Conservation (phyloP, 2,888 invertebrate genomes). For the Falcaria lacertinaria region DNA sequence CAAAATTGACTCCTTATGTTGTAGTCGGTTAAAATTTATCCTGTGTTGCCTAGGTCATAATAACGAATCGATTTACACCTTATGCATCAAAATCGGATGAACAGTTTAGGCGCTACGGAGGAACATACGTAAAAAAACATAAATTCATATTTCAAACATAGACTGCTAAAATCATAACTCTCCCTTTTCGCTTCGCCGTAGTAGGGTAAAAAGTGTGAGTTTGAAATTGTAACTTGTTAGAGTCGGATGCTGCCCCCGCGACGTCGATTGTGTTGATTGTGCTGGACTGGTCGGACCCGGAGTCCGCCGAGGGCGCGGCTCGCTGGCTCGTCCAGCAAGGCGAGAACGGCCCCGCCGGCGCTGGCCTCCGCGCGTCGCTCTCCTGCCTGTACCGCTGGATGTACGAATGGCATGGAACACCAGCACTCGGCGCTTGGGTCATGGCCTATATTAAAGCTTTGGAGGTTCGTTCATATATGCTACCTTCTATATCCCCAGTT, state of each 20-base stretch:
- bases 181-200: too few species aligned
- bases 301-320: slow-evolving; percentile 43
- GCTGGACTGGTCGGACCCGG: slow-evolving; percentile 61
- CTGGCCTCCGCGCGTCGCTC: slow-evolving; percentile 81
- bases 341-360: slow-evolving; percentile 61
- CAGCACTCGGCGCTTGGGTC: slow-evolving; percentile 83
- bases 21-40: too few species aligned
- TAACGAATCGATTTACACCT: too few species aligned
- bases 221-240: slow-evolving; percentile 25
- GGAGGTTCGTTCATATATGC: slow-evolving; percentile 51
- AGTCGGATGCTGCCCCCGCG: slow-evolving; percentile 76
- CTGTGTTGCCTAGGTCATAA: too few species aligned
- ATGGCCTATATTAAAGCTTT: slow-evolving; percentile 83
- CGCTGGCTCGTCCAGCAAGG: slow-evolving; percentile 64
- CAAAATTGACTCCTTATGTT: too few species aligned
- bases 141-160: too few species aligned
- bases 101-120: too few species aligned
- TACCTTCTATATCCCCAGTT: too few species aligned
- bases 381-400: slow-evolving; percentile 85
- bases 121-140: too few species aligned
- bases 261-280: slow-evolving; percentile 81
- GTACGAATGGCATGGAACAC: slow-evolving; percentile 80
- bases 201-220: not conserved
- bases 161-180: too few species aligned
- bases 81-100: too few species aligned